phyloP scores from a whole-genome alignment of 1,140 invertebrate genomes.

The Pseudachorutes palmiensis region DNA sequence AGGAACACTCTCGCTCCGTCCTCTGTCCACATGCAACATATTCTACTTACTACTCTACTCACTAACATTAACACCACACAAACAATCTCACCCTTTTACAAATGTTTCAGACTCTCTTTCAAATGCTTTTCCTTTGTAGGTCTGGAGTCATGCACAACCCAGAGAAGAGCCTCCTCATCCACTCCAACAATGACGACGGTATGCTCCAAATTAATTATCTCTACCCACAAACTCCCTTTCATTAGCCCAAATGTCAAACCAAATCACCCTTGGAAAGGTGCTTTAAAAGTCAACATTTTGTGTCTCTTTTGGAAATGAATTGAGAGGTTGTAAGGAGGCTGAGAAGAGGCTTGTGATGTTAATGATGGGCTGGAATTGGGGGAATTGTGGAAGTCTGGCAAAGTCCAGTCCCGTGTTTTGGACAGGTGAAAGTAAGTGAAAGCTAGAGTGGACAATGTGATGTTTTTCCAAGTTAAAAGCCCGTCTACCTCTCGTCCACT shows the following conservation, averaged over 20 bases:
- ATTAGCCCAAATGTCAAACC: slow-evolving; percentile 15
- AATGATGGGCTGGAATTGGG: too few species aligned
- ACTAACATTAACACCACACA: background rate
- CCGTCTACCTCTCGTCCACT: background rate
- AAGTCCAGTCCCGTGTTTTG: background rate
- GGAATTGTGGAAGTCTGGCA: too few species aligned
- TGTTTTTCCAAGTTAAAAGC: slow-evolving; percentile 10
- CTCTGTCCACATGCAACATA: too few species aligned
- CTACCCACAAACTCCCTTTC: background rate
- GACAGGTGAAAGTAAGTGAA: background rate
- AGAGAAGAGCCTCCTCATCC: background rate
- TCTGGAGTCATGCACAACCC: background rate
- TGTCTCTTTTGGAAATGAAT: background rate
- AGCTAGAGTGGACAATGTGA: slow-evolving; percentile 1
- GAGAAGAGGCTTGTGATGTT: too few species aligned
- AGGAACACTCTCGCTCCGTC: too few species aligned
- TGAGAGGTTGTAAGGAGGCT: too few species aligned
- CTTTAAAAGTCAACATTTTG: background rate
- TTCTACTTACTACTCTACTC: too few species aligned
- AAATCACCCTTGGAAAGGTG: background rate
- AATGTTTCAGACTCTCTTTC: too few species aligned
- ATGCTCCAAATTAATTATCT: background rate
- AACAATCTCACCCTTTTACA: background rate
- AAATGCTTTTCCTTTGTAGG: background rate
- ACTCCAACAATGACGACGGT: background rate